phyloP scores from a whole-genome alignment of 2,113 vertebrate genomes.

The Cranoglanis bouderius region DNA sequence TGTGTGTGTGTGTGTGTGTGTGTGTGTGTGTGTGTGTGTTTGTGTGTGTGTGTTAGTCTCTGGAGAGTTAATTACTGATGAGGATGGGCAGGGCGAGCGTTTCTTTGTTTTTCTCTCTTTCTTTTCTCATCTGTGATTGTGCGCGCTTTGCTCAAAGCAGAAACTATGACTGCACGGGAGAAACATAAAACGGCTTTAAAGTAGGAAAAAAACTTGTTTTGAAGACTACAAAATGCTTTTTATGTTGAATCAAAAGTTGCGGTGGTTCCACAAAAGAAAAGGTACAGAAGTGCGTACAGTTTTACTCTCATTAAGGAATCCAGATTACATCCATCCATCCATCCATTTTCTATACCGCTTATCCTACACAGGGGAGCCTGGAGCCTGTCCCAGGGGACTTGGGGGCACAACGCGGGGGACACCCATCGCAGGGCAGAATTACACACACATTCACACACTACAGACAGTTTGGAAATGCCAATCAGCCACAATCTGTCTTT shows the following conservation, averaged over 20 bases:
- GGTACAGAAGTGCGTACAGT: background rate
- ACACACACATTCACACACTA: too few relatives aligned
- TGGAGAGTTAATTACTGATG: slow-evolving; percentile 57
- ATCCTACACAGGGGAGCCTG: too few relatives aligned
- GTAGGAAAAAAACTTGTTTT: background rate
- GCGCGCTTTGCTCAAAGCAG: slow-evolving; percentile 8
- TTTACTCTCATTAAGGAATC: background rate
- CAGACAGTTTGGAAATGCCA: too few relatives aligned
- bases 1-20: slow-evolving; percentile 18
- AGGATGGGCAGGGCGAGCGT: slow-evolving; percentile 45
- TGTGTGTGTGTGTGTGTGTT: background rate
- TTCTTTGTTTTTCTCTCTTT: slow-evolving; percentile 39
- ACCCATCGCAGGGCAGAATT: too few relatives aligned
- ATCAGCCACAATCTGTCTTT: too few relatives aligned
- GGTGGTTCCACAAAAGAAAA: background rate
- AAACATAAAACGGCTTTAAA: slow-evolving; percentile 5
- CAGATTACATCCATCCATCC: too few relatives aligned
- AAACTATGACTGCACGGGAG: background rate
- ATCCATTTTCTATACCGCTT: too few relatives aligned
- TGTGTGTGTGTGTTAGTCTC: slow-evolving; percentile 36
- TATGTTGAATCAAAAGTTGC: background rate
- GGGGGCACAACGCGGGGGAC: too few relatives aligned
- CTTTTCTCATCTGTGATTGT: slow-evolving; percentile 27
- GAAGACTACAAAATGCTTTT: slow-evolving; percentile 9
- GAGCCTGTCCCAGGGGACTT: too few relatives aligned